phyloP scores from a whole-genome alignment of 1,140 invertebrate species.

The Bombus waltoni region DNA sequence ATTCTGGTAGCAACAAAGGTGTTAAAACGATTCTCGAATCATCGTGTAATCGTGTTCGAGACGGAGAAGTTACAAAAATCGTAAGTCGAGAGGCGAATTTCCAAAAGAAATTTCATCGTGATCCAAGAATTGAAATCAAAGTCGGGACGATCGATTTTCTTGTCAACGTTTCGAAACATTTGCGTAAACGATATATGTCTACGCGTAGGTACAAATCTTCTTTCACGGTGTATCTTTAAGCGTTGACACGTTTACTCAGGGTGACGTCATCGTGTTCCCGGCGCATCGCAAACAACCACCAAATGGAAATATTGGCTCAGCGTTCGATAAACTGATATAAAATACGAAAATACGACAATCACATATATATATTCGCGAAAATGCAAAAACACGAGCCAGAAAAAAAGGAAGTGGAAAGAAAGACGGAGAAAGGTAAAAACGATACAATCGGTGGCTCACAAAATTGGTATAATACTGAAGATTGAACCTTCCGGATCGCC shows the following conservation, averaged over 20 bases:
- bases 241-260: not conserved
- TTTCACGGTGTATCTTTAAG: not conserved
- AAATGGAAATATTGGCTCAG: conserved; percentile 15
- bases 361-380: not conserved
- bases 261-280: not conserved
- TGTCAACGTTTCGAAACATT: not conserved
- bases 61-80: no score
- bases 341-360: not conserved
- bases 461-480: not conserved
- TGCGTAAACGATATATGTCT: conserved; percentile 4
- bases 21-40: no score
- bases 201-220: conserved; percentile 9
- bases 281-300: conserved; percentile 7
- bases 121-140: not conserved
- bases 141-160: not conserved
- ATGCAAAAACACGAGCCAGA: not conserved
- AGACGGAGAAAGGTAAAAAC: not conserved
- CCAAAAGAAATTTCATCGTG: no score
- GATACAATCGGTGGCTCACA: not conserved
- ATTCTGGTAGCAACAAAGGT: no score
- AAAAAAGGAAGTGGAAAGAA: not conserved
- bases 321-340: not conserved
- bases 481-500: conserved; percentile 19
- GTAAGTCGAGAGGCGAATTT: no score
- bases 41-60: no score